Percentiles rank a stretch among this genome's conserved stretches.
Evolutionary conservation across 2,888 invertebrate species (phyloP).

Genomic region (Oeneis ivallda): DNA sequence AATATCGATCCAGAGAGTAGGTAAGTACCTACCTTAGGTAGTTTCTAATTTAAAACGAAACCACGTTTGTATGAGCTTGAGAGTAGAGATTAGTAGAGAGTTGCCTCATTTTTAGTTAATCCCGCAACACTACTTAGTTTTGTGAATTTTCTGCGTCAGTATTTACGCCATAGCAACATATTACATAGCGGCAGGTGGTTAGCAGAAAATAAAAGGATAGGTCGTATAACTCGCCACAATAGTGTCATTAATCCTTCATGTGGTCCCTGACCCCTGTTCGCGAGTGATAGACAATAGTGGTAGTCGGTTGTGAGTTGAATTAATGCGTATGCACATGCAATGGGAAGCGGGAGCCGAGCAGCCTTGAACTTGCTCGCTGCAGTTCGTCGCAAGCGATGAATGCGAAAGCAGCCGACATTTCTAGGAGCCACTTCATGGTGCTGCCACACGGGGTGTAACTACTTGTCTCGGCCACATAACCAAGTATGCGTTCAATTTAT

Average conservation of each 20-base stretch:
- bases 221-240: slow-evolving; percentile 65
- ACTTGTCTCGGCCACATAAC: slow-evolving; percentile 1
- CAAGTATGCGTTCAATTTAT: slow-evolving; percentile 4
- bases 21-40: no score
- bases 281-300: slow-evolving; percentile 79
- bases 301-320: slow-evolving; percentile 76
- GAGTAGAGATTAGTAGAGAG: no score
- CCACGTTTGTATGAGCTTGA: no score
- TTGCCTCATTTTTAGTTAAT: no score
- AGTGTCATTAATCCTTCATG: slow-evolving; percentile 78
- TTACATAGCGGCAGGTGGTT: slow-evolving; percentile 51
- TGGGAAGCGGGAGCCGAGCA: slow-evolving; percentile 73
- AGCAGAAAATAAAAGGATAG: slow-evolving; percentile 57
- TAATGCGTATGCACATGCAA: slow-evolving; percentile 75
- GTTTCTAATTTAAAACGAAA: no score
- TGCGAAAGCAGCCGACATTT: slow-evolving; percentile 70
- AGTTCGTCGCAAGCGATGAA: slow-evolving; percentile 65
- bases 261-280: slow-evolving; percentile 66
- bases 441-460: slow-evolving; percentile 17
- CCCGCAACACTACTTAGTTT: no score
- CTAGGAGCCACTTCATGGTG: slow-evolving; percentile 64
- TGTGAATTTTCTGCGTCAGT: not conserved
- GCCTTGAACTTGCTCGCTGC: slow-evolving; percentile 77
- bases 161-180: not conserved
- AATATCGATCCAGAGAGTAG: no score